Evolutionary conservation across 2,797 vertebrate species (phyloP).

Genomic region (Hippopotamyrus pictus): DNA sequence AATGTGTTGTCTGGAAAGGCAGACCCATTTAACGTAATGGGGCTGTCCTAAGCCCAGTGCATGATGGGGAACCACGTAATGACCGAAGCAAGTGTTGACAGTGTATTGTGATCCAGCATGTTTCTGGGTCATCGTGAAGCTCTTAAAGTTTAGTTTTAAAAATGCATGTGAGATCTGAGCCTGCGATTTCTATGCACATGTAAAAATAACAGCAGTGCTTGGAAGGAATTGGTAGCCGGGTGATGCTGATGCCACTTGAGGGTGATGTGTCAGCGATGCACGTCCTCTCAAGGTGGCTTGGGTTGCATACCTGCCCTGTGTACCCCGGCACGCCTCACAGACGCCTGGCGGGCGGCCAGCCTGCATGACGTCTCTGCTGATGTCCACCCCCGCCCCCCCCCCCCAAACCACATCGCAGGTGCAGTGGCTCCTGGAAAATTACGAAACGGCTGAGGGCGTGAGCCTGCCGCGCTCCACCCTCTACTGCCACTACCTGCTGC

Average conservation of each 20-base stretch:
- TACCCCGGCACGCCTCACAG: conserved; percentile 64
- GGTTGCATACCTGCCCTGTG: conserved; percentile 68
- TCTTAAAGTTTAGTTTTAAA: conserved; percentile 56
- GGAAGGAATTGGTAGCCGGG: background rate
- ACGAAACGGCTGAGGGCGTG: conserved; percentile 90
- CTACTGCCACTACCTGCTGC: conserved; percentile 92
- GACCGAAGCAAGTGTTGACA: conserved; percentile 22
- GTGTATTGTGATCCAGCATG: conserved; percentile 32
- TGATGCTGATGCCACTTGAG: background rate
- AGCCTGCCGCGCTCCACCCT: conserved; percentile 88
- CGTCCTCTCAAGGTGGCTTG: conserved; percentile 37
- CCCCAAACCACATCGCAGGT: conserved; percentile 56
- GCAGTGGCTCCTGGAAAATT: conserved; percentile 96
- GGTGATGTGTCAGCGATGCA: background rate
- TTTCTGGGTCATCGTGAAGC: conserved; percentile 10
- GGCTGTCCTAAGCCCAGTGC: background rate
- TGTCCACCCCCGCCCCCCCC: conserved; percentile 38
- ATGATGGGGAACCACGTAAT: background rate
- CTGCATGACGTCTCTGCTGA: background rate
- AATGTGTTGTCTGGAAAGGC: conserved; percentile 34
- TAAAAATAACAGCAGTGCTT: background rate
- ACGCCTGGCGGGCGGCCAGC: background rate
- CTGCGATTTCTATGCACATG: background rate
- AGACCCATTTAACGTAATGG: conserved; percentile 51
- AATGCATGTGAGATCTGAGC: conserved; percentile 51